Evolutionary conservation across 1,140 invertebrate genomes (phyloP).

Genomic region (Atta cephalotes): DNA sequence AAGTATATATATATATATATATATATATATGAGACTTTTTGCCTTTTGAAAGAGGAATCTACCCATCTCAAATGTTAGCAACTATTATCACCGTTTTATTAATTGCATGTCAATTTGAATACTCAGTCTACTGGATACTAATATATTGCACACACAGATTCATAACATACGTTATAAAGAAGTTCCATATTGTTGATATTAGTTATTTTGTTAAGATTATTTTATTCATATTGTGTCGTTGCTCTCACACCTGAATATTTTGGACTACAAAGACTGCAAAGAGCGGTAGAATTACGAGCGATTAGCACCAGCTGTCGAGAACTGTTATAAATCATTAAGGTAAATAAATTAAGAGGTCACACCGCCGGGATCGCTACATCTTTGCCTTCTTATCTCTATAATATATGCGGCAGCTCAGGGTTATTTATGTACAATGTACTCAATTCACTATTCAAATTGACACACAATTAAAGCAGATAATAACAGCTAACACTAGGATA

Average conservation of each 20-base stretch:
- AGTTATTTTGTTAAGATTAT: neutral
- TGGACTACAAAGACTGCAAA: neutral
- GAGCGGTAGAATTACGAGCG: neutral
- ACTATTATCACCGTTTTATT: neutral
- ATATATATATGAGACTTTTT: neutral
- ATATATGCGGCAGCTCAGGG: neutral
- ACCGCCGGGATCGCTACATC: neutral
- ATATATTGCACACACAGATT: neutral
- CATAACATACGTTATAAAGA: neutral
- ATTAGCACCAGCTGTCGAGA: slow-evolving; percentile 13
- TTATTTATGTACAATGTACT: slow-evolving; percentile 1
- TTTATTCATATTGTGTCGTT: neutral
- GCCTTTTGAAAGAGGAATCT: neutral
- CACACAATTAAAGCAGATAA: slow-evolving; percentile 13
- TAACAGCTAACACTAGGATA: slow-evolving; percentile 8
- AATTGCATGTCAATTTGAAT: neutral
- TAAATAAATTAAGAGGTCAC: slow-evolving; percentile 35
- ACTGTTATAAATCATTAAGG: slow-evolving; percentile 52
- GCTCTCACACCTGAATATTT: neutral
- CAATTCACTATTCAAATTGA: slow-evolving; percentile 16
- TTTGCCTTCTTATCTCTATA: slow-evolving; percentile 32
- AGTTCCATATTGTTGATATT: neutral
- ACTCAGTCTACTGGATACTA: neutral
- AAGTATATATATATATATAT: too few species aligned
- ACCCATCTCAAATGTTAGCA: neutral